A percentile compares a stretch with the other conserved stretches of the same genome.
Evolutionary conservation across 2,113 vertebrate genomes (phyloP).

Genomic region (Uria aalge): DNA sequence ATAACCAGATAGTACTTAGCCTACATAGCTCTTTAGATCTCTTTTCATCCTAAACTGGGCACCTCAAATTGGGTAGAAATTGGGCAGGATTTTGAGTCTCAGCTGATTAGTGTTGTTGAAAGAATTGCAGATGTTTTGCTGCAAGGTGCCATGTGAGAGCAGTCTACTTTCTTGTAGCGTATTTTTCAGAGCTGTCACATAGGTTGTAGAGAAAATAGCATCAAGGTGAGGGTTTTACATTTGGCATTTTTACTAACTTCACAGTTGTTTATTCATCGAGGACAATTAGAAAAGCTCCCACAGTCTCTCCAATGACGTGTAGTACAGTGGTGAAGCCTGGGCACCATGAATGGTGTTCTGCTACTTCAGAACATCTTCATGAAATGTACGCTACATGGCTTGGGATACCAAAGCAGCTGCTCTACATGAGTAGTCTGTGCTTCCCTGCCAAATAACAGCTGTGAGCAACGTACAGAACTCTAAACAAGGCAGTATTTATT

Average conservation of each 20-base stretch:
- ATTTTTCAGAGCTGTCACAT: neutral
- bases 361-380: neutral
- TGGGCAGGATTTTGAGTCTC: neutral
- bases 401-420: neutral
- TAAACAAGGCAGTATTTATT: neutral
- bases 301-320: neutral
- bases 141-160: neutral
- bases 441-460: neutral
- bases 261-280: neutral
- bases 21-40: neutral
- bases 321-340: neutral
- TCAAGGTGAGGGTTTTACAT: neutral
- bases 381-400: neutral
- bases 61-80: neutral
- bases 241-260: neutral
- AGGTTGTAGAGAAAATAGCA: neutral
- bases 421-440: neutral
- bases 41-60: neutral
- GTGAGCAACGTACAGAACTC: neutral
- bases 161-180: neutral
- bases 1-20: neutral
- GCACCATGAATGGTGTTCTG: neutral
- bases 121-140: neutral
- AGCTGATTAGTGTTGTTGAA: neutral
- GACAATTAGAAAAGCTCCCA: neutral